These are phyloP conservation scores for Drosophila hamatofila DNA, from an alignment of 2,888 invertebrate species.

Conservation along the genomic window DNA sequence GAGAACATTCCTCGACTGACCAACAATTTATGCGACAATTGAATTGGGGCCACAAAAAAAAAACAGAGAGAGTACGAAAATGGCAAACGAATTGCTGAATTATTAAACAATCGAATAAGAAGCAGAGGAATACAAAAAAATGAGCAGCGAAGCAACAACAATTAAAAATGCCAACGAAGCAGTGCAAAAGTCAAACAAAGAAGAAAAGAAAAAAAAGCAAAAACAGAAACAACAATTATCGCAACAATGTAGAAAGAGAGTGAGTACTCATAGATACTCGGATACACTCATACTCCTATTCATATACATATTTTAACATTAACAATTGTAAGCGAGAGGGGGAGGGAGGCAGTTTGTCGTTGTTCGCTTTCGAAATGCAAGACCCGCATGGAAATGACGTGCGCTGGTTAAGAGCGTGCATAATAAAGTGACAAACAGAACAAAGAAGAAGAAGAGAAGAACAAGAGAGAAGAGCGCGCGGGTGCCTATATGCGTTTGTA, in stretches of 20 bases:
- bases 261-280: slow-evolving; percentile 43
- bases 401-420: slow-evolving; percentile 63
- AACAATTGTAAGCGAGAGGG: slow-evolving; percentile 36
- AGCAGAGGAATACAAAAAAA: slow-evolving; percentile 30
- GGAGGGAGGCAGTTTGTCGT: slow-evolving; percentile 12
- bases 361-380: slow-evolving; percentile 58
- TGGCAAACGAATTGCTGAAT: slow-evolving; percentile 41
- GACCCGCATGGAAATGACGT: slow-evolving; percentile 62
- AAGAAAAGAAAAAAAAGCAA: slow-evolving; percentile 24
- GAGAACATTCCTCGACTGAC: slow-evolving; percentile 11
- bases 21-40: slow-evolving; percentile 36
- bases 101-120: slow-evolving; percentile 54
- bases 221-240: slow-evolving; percentile 43
- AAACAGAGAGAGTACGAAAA: slow-evolving; percentile 6
- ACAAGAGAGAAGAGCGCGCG: background rate
- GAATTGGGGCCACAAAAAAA: slow-evolving; percentile 45
- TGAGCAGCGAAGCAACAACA: slow-evolving; percentile 39
- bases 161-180: slow-evolving; percentile 76
- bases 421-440: slow-evolving; percentile 62
- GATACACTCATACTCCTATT: slow-evolving; percentile 19
- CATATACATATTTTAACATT: slow-evolving; percentile 52
- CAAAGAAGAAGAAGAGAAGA: slow-evolving; percentile 14
- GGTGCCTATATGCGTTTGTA: background rate
- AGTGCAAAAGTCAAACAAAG: slow-evolving; percentile 72
- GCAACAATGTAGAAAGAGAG: slow-evolving; percentile 44